Percentiles rank a stretch among this genome's conserved stretches.
Evolutionary conservation across 2,888 invertebrate genomes (phyloP).

Genomic region (Eustalomyia histrio): DNA sequence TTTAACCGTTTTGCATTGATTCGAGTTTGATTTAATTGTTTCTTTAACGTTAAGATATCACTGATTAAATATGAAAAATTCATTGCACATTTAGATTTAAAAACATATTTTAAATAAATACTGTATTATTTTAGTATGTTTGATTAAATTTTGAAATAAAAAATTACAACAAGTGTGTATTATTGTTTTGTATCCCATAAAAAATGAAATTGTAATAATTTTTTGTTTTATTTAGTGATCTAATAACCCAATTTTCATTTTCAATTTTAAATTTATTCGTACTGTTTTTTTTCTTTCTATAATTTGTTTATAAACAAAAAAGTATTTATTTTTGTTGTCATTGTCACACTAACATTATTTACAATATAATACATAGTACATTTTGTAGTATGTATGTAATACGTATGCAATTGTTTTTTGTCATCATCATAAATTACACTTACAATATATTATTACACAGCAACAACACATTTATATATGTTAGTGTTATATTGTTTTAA

Average conservation of each 20-base stretch:
- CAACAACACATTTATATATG: neutral
- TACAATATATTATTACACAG: neutral
- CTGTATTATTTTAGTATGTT: too few relatives aligned
- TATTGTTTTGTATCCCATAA: neutral
- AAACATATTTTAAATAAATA: too few relatives aligned
- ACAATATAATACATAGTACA: constrained; percentile 1
- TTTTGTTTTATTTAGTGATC: constrained; percentile 17
- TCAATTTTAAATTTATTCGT: neutral
- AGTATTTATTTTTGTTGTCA: too few relatives aligned
- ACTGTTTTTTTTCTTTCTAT: too few relatives aligned
- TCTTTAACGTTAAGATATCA: too few relatives aligned
- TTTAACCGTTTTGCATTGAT: neutral
- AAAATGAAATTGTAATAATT: too few relatives aligned
- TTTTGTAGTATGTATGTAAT: neutral
- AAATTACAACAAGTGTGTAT: too few relatives aligned
- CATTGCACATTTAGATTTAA: too few relatives aligned
- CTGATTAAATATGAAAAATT: too few relatives aligned
- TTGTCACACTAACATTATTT: neutral
- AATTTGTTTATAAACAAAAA: too few relatives aligned
- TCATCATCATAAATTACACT: neutral
- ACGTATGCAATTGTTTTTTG: neutral
- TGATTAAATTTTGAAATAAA: too few relatives aligned
- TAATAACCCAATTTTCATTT: constrained; percentile 18
- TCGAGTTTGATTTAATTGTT: neutral
- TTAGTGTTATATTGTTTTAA: too few relatives aligned